phyloP scores from a whole-genome alignment of 1,140 invertebrate species.

The Ericerus pela region DNA sequence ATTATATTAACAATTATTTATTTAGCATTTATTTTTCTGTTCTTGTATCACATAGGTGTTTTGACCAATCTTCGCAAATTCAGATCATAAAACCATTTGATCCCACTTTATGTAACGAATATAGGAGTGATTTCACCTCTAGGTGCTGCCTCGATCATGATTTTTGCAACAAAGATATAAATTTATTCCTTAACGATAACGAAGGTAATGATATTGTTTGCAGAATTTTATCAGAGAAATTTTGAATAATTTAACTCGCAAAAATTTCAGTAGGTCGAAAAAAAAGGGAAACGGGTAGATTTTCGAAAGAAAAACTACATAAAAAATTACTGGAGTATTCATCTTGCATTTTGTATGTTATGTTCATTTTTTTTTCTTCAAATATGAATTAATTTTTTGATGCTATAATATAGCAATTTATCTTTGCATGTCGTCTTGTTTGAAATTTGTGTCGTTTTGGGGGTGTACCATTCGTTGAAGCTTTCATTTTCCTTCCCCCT shows the following conservation, averaged over 20 bases:
- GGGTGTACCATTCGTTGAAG: no score
- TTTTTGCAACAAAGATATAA: conserved; percentile 41
- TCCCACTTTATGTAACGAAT: conserved; percentile 14
- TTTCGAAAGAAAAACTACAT: background rate
- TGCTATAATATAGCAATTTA: no score
- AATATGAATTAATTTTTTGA: no score
- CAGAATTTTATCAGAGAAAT: background rate
- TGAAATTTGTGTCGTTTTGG: no score
- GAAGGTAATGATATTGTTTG: background rate
- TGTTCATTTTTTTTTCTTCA: no score
- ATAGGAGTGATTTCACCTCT: conserved; percentile 14
- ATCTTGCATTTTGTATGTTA: background rate
- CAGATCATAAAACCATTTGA: conserved; percentile 1
- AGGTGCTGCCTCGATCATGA: conserved; percentile 26
- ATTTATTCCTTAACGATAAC: background rate
- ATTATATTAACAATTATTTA: no score
- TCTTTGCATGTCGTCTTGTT: no score
- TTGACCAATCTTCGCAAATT: background rate
- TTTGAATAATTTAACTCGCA: background rate
- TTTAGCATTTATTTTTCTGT: no score
- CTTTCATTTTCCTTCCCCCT: no score
- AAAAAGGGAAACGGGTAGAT: no score
- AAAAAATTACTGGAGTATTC: background rate
- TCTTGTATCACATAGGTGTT: background rate
- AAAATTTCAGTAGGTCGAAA: no score